Conservation (phyloP, 2,888 invertebrate species). For the Machimus atricapillus region DNA sequence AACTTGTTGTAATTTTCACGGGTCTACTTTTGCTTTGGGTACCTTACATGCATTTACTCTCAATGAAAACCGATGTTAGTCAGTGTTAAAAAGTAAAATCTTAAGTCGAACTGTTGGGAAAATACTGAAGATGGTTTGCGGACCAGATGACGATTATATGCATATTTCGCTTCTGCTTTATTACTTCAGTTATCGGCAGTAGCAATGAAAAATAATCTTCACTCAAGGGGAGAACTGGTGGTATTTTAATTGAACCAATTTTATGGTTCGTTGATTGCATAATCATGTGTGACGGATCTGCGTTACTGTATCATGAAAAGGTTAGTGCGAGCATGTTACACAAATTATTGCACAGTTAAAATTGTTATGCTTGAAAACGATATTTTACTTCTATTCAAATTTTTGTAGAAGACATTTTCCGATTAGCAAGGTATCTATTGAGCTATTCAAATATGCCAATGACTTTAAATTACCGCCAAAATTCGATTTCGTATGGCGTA, state of each 20-base stretch:
- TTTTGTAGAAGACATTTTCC: background rate
- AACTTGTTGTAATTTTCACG: background rate
- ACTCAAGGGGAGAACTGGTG: background rate
- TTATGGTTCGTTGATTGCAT: background rate
- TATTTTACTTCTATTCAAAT: background rate
- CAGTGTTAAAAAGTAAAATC: background rate
- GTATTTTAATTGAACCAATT: slow-evolving; percentile 29
- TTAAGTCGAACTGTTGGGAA: background rate
- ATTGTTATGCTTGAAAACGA: background rate
- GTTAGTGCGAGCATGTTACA: background rate
- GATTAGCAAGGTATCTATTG: background rate
- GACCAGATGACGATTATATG: background rate
- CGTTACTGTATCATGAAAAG: background rate
- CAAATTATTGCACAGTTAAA: background rate
- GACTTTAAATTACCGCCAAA: background rate
- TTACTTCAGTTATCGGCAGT: slow-evolving; percentile 14
- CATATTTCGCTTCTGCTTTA: slow-evolving; percentile 10
- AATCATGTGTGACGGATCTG: background rate
- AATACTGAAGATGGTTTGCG: background rate
- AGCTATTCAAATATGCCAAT: background rate
- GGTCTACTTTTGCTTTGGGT: background rate
- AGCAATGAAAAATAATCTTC: slow-evolving; percentile 19
- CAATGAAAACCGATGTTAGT: background rate
- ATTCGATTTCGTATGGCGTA: background rate
- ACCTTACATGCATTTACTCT: background rate